phyloP scores from a whole-genome alignment of 2,888 invertebrate genomes.

The Tortricodes alternella region DNA sequence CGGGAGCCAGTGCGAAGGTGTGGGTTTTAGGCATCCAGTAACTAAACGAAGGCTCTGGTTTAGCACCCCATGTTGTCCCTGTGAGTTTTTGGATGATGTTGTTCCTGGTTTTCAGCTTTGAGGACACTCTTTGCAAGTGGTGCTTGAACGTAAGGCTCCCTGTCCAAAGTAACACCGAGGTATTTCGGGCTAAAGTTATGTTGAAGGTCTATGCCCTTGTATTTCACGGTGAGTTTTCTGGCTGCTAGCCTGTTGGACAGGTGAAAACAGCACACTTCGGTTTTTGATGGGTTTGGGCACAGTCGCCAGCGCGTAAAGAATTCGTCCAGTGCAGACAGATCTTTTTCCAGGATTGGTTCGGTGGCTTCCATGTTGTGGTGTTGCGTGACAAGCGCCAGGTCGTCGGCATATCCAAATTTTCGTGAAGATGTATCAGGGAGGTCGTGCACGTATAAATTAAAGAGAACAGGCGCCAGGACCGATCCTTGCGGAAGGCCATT shows the following conservation, averaged over 20 bases:
- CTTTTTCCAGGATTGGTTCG: background rate
- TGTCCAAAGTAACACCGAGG: background rate
- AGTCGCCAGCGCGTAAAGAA: background rate
- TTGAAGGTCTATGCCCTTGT: background rate
- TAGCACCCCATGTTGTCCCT: background rate
- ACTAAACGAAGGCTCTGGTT: no score
- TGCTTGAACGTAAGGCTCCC: no score
- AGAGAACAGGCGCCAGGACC: background rate
- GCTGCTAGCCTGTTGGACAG: background rate
- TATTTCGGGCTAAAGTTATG: background rate
- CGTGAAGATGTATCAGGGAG: background rate
- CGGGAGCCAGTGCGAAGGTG: no score
- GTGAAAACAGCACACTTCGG: background rate
- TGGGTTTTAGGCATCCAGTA: no score
- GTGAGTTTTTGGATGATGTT: background rate
- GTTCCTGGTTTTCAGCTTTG: background rate
- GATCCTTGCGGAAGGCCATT: background rate
- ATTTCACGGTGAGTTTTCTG: background rate
- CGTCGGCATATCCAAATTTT: conserved; percentile 6
- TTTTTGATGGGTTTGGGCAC: background rate
- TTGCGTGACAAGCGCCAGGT: background rate
- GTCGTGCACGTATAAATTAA: background rate
- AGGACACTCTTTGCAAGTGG: no score
- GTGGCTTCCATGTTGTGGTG: background rate
- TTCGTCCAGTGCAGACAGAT: background rate